Conservation (phyloP, 2,797 vertebrate species). For the Chiloscyllium punctatum region DNA sequence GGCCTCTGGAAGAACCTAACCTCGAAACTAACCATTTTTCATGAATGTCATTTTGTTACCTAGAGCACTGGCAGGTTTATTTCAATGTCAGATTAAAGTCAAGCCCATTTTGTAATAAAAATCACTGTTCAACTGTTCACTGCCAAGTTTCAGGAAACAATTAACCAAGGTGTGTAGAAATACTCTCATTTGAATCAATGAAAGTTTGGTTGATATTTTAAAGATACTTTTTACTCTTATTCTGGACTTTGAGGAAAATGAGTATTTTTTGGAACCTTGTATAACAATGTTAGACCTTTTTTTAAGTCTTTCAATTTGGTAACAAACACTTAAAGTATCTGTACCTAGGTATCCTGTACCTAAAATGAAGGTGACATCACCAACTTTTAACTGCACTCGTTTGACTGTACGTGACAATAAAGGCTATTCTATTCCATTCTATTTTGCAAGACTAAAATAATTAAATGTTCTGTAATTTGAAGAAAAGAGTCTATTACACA, state of each 20-base stretch:
- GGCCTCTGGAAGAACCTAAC: neutral
- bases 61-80: neutral
- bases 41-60: neutral
- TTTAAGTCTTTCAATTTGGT: no score
- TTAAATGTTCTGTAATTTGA: neutral
- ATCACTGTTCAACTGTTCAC: neutral
- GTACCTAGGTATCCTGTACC: no score
- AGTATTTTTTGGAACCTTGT: no score
- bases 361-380: no score
- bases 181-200: neutral
- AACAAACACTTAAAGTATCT: no score
- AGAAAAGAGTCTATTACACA: neutral
- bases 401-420: no score
- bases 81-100: neutral
- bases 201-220: neutral
- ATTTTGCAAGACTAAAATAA: neutral
- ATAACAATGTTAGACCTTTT: no score
- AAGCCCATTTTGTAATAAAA: neutral
- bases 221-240: no score
- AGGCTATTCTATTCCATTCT: no score
- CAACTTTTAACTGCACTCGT: no score
- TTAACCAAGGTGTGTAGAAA: neutral
- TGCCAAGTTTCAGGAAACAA: neutral
- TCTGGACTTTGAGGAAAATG: no score
- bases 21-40: neutral